Conservation (phyloP, 2,888 invertebrate species). For the Calameuta filiformis region DNA sequence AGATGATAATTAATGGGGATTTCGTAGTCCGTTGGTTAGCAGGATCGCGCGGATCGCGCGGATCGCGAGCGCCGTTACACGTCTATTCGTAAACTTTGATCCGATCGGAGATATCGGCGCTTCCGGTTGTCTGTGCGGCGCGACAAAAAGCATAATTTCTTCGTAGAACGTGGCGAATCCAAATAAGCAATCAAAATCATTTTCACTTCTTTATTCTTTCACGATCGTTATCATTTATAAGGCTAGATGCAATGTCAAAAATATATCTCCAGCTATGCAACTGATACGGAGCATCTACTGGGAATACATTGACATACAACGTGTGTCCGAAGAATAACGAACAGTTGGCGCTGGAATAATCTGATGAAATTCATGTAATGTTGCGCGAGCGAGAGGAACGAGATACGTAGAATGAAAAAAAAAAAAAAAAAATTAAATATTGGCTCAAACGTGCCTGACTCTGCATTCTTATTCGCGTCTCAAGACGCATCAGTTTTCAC, state of each 20-base stretch:
- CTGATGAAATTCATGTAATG: not conserved
- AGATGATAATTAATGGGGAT: not conserved
- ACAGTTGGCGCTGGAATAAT: not conserved
- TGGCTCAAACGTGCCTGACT: not conserved
- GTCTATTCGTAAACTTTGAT: not conserved
- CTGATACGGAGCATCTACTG: too few relatives aligned
- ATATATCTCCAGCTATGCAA: not conserved
- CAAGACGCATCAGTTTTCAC: not conserved
- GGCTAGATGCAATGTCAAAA: not conserved
- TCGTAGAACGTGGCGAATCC: not conserved
- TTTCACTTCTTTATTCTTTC: not conserved
- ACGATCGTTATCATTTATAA: not conserved
- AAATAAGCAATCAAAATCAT: not conserved
- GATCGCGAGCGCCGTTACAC: not conserved
- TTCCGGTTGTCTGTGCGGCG: not conserved
- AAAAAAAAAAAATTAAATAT: not conserved
- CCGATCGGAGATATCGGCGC: not conserved
- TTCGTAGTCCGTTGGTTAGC: not conserved
- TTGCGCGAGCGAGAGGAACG: not conserved
- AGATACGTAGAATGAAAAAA: not conserved
- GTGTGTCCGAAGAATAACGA: not conserved
- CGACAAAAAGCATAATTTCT: not conserved
- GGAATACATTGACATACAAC: not conserved
- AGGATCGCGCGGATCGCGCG: too few relatives aligned
- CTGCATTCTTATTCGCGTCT: not conserved